Base-by-base conservation (phyloP, 2,113 vertebrate species). In the Lepisosteus oculatus region DNA sequence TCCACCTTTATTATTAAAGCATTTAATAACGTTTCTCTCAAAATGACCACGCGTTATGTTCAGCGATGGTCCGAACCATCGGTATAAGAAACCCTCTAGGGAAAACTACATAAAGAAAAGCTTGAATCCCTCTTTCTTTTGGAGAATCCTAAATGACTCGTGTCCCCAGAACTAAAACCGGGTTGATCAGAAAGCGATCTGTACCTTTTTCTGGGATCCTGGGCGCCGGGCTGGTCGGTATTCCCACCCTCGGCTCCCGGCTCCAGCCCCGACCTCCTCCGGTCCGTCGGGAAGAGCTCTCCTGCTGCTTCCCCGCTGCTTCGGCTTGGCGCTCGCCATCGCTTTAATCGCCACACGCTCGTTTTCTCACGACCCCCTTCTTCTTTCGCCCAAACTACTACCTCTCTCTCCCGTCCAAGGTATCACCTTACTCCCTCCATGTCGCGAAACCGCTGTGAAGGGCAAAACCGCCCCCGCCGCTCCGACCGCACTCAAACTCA, bases 211-310 rank as follows among this genome's bases (percentile, higher is more conserved):
- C 42, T 67, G 74, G 74, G 11, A 3, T 72, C 70, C 71, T 9
- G 61, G 65, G 1, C 74, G 68, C 78, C 71, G 71, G 67, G 43
- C 69, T 72, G 4, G 57, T 42, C 51, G 17, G 12, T 74, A 71
- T 72, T 67, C 79, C 47, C 78, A 85, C 81, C 62, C 82, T 83
- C 81, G 85, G 69, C 79, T 73, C 68, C 80, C 81, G 2, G 44
- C 59, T 47, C 15, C 44, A 29, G 42, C 65, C 44, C 17, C n/a
- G 74, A 59, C 12, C 56, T 14, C 8, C 11, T 59, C 13, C 29
- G 29, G 29, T 68, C 57, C 15, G 64, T 61, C 9, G 65, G 63
- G 6, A 66, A 73, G 17, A 51, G 59, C 0, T 61, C 56, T 43
- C 45, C 61, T 59, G 47, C 61, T 59, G 51, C 56, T 42, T 6